Conservation (phyloP, 2,888 invertebrate species). For the Harmothoe impar region DNA sequence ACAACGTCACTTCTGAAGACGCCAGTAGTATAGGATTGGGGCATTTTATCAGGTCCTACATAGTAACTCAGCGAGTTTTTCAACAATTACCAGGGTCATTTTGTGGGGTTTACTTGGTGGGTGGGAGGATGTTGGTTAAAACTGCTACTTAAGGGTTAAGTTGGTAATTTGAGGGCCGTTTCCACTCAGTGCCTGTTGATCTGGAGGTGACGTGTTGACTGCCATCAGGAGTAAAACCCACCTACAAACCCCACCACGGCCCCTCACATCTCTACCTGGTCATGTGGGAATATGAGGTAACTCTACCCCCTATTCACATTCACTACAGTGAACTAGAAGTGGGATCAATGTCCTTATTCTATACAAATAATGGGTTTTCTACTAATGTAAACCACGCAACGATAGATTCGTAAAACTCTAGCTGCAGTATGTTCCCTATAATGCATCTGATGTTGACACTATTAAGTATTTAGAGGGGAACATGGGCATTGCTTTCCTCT, state of each 20-base stretch:
- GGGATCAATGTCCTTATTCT: too few relatives aligned
- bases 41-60: background rate
- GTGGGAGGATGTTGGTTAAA: background rate
- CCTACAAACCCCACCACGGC: background rate
- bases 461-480: too few relatives aligned
- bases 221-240: conserved; percentile 9
- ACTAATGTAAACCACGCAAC: too few relatives aligned
- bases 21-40: background rate
- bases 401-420: too few relatives aligned
- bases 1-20: background rate
- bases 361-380: too few relatives aligned
- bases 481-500: too few relatives aligned
- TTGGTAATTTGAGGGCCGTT: background rate
- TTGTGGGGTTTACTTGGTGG: too few relatives aligned
- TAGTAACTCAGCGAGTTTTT: too few relatives aligned
- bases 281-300: background rate
- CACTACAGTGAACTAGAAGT: too few relatives aligned
- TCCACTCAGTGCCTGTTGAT: background rate
- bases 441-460: too few relatives aligned
- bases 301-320: background rate
- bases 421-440: too few relatives aligned
- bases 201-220: background rate
- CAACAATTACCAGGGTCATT: too few relatives aligned
- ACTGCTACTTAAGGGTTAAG: background rate
- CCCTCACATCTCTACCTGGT: background rate